Evolutionary conservation across 2,797 vertebrate species (phyloP).

Genomic region (Tarsius wallacei): DNA sequence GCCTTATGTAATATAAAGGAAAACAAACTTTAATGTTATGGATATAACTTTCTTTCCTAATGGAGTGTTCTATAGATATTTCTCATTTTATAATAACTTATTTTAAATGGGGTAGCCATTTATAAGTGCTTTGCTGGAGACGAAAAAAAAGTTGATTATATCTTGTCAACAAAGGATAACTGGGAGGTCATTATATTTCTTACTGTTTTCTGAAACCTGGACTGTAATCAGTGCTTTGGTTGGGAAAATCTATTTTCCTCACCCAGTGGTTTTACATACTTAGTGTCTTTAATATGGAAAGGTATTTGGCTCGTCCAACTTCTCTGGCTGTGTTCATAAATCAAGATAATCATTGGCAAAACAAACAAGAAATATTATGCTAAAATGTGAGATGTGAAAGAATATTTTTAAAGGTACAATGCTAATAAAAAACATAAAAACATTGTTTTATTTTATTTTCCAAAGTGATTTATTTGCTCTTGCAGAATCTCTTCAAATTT

Average conservation of each 20-base stretch:
- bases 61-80: slow-evolving; percentile 79
- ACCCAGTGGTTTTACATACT: slow-evolving; percentile 80
- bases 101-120: slow-evolving; percentile 82
- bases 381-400: slow-evolving; percentile 84
- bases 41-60: slow-evolving; percentile 75
- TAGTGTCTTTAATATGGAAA: slow-evolving; percentile 85
- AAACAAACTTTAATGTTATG: slow-evolving; percentile 63
- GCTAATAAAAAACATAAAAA: slow-evolving; percentile 87
- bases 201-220: slow-evolving; percentile 86
- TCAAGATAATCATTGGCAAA: slow-evolving; percentile 90
- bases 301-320: slow-evolving; percentile 82
- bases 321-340: slow-evolving; percentile 89
- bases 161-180: slow-evolving; percentile 82
- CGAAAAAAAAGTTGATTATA: slow-evolving; percentile 78
- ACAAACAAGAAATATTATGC: slow-evolving; percentile 89
- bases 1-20: neutral
- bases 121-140: slow-evolving; percentile 82
- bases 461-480: slow-evolving; percentile 82
- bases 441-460: slow-evolving; percentile 71
- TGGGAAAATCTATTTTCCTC: slow-evolving; percentile 88
- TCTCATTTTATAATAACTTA: slow-evolving; percentile 79
- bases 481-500: slow-evolving; percentile 70
- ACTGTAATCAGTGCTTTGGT: slow-evolving; percentile 85
- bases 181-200: slow-evolving; percentile 86
- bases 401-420: slow-evolving; percentile 77